Percentiles rank a stretch among this genome's conserved stretches.
Evolutionary conservation across 1,140 invertebrate species (phyloP).

Genomic region (Drosophila sulfurigaster): DNA sequence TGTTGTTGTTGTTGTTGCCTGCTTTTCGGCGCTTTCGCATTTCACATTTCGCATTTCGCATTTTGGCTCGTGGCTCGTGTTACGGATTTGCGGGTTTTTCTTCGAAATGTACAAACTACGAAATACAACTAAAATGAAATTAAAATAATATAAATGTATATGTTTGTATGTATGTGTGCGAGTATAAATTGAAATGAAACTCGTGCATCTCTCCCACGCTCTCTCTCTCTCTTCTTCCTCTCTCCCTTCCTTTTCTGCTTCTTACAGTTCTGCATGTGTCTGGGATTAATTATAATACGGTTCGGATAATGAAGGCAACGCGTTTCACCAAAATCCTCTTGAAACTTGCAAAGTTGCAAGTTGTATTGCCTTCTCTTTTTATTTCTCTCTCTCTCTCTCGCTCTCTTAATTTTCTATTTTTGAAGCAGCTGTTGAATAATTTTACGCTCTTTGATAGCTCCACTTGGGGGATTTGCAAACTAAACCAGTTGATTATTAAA

Average conservation of each 20-base stretch:
- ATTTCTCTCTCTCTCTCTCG: no score
- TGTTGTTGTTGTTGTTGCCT: not conserved
- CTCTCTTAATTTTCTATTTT: no score
- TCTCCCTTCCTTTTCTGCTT: not conserved
- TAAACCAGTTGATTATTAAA: no score
- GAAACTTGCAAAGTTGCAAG: not conserved
- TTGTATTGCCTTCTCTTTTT: not conserved
- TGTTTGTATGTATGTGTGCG: not conserved
- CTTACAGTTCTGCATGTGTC: conserved; percentile 16
- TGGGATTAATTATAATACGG: conserved; percentile 19
- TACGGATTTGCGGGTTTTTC: conserved; percentile 21
- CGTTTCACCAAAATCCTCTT: conserved; percentile 6
- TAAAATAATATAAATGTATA: conserved; percentile 10
- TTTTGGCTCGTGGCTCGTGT: not conserved
- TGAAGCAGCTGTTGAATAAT: conserved; percentile 1
- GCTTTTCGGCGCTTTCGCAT: conserved; percentile 18
- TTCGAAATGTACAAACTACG: conserved; percentile 3
- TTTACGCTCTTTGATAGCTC: conserved; percentile 8
- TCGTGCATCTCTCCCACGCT: not conserved
- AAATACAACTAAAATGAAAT: conserved; percentile 34
- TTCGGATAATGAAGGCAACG: not conserved
- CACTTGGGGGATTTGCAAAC: not conserved
- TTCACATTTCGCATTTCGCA: no score
- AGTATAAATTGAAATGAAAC: conserved; percentile 37
- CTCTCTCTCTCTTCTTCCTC: not conserved